A percentile compares a stretch with the other conserved stretches of the same genome.
These are phyloP conservation scores for Cetoscarus ocellatus DNA, from an alignment of 2,797 vertebrate genomes.

Conservation along the genomic window DNA sequence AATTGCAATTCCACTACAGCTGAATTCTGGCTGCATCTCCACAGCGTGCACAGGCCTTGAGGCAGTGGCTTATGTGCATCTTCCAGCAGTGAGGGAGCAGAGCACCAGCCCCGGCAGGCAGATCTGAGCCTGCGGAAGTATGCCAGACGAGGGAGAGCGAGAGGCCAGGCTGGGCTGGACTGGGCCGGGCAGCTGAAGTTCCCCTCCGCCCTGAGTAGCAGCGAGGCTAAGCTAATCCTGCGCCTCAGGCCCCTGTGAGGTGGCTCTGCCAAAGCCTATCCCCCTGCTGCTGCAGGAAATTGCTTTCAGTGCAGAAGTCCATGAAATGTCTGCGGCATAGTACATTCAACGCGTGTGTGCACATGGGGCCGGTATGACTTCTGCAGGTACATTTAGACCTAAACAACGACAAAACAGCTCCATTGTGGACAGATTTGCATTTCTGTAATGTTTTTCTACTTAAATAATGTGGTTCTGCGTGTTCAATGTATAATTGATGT, in stretches of 20 bases:
- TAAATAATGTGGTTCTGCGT: conserved; percentile 15
- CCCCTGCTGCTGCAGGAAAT: conserved; percentile 87
- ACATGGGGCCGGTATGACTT: conserved; percentile 41
- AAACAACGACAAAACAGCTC: not conserved
- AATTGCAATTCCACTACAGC: conserved; percentile 58
- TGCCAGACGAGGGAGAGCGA: conserved; percentile 60
- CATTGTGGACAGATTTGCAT: not conserved
- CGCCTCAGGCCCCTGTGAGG: conserved; percentile 77
- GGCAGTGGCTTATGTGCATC: conserved; percentile 59
- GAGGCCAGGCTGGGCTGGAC: conserved; percentile 59
- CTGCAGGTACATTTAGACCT: conserved; percentile 58
- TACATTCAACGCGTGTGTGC: conserved; percentile 32
- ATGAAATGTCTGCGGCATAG: conserved; percentile 68
- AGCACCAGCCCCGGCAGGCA: conserved; percentile 58
- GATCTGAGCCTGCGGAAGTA: conserved; percentile 53
- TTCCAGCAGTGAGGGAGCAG: conserved; percentile 59
- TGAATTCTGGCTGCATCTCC: conserved; percentile 44
- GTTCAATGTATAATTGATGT: conserved; percentile 64
- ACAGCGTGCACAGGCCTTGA: conserved; percentile 49
- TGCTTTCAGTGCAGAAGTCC: conserved; percentile 82
- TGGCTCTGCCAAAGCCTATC: conserved; percentile 81
- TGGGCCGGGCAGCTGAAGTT: conserved; percentile 71
- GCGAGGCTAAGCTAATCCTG: conserved; percentile 81
- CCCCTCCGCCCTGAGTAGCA: conserved; percentile 78
- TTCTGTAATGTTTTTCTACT: not conserved